Base-by-base conservation (phyloP, 1,140 invertebrate genomes). In the Nomia melanderi region DNA sequence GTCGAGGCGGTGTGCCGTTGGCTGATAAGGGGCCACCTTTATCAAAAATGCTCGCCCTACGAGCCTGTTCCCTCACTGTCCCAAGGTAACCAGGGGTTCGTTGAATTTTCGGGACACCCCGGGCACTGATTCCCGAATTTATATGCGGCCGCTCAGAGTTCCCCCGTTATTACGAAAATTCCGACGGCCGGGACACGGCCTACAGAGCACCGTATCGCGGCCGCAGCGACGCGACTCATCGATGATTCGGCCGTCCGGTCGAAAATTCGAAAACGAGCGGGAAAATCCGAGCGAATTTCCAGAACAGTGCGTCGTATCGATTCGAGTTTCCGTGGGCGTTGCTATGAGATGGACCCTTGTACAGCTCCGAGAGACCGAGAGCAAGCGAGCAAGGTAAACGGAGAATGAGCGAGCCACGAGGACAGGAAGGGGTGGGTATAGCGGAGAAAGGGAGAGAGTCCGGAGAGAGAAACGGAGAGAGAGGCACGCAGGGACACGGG, bases 311-410 rank as follows among this genome's bases (percentile, higher is more conserved):
- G 88, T 90, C 88, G 90, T 92, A 92, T 92, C 91, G 91, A 92
- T 92, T 92, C 87, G 88, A 88, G 91, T 90, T 90, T 90, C 90
- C 90, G 91, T 91, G 92, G 91, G 91, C 92, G 92, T 92, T 92
- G 92, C 92, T 92, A 92, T 90, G 92, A 92, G 92, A 92, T 92
- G 91, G 92, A 92, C 91, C 92, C 92, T 92, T 92, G 91, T 91
- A 91, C 86, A 88, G 89, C 84, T 85, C 83, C 63, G 63, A 71
- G 65, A 78, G 62, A 63, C 71, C 76, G 72, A 62, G 50, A 74
- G 77, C 74, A 44, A 67, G 25, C 65, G 72, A 76, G 65, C 74
- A 60, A 79, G 65, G 47, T 33, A 67, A 50, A 69, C 57, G 53
- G 50, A 53, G 74, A 53, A 66, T 41, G 63, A 56, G 65, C 29